Conservation (phyloP, 2,113 vertebrate species). For the Myxocyprinus asiaticus region DNA sequence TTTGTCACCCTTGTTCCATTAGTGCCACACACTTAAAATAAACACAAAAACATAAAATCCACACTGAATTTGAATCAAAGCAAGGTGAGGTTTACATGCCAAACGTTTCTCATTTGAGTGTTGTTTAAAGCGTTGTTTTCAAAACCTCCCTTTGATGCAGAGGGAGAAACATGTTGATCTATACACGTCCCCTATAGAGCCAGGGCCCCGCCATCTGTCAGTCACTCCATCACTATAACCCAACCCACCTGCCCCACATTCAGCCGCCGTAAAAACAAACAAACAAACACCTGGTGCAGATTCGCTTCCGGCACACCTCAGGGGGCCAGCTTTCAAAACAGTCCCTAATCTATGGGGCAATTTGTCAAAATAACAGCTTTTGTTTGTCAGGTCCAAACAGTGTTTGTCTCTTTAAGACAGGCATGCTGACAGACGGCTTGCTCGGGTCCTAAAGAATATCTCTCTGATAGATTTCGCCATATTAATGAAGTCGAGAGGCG, state of each 20-base stretch:
- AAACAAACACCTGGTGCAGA: constrained; percentile 32
- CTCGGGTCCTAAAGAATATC: constrained; percentile 29
- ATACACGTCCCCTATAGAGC: constrained; percentile 13
- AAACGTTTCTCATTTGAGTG: neutral
- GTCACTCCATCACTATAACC: constrained; percentile 21
- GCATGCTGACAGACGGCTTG: constrained; percentile 25
- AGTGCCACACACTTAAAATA: neutral
- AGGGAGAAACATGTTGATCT: constrained; percentile 19
- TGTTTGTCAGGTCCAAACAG: constrained; percentile 34
- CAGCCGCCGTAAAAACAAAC: constrained; percentile 22
- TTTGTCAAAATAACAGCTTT: constrained; percentile 48
- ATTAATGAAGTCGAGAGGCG: constrained; percentile 26
- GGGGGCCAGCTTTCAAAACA: constrained; percentile 24
- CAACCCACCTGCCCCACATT: constrained; percentile 17
- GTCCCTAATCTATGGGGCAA: constrained; percentile 34
- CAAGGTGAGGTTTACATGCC: neutral
- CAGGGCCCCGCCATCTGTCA: neutral
- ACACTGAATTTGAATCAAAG: constrained; percentile 1
- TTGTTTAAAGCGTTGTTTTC: neutral
- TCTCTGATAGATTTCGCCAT: constrained; percentile 32
- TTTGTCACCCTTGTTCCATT: neutral
- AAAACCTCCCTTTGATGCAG: constrained; percentile 29
- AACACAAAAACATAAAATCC: neutral
- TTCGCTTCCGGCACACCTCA: neutral
- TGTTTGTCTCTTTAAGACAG: constrained; percentile 32